Conservation (phyloP, 2,113 vertebrate species). For the Peucedramus taeniatus region DNA sequence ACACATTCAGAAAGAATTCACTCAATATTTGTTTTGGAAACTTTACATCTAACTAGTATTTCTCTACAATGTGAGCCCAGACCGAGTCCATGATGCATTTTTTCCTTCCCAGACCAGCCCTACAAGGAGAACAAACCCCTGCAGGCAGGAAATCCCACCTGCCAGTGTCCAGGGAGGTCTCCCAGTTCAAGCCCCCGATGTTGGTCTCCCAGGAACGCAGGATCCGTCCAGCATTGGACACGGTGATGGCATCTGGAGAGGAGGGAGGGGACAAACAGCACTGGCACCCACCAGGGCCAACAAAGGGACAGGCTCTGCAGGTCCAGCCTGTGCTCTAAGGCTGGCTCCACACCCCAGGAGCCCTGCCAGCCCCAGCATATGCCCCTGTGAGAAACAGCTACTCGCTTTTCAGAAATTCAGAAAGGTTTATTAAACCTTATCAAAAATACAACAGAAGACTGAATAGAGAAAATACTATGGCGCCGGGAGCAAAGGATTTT, state of each 20-base stretch:
- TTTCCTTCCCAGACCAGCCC: neutral
- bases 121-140: too few relatives aligned
- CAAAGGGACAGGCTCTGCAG: neutral
- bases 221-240: conserved; percentile 84
- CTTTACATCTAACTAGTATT: accelerated
- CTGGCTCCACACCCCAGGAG: accelerated
- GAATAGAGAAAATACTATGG: neutral
- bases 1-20: too few relatives aligned
- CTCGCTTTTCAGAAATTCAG: neutral
- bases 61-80: neutral
- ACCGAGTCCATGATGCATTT: accelerated
- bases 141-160: conserved; percentile 70
- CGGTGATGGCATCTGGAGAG: conserved; percentile 82
- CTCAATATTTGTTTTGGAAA: accelerated
- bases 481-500: too few relatives aligned
- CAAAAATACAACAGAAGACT: neutral
- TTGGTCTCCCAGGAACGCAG: conserved; percentile 95
- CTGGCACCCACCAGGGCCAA: accelerated
- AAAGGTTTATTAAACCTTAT: neutral
- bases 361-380: accelerated
- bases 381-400: neutral
- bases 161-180: conserved; percentile 86
- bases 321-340: accelerated
- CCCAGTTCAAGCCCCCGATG: conserved; percentile 94
- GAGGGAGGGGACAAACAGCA: neutral